These are phyloP conservation scores for Thaleichthys pacificus DNA, from an alignment of 2,797 vertebrate genomes.

Conservation along the genomic window DNA sequence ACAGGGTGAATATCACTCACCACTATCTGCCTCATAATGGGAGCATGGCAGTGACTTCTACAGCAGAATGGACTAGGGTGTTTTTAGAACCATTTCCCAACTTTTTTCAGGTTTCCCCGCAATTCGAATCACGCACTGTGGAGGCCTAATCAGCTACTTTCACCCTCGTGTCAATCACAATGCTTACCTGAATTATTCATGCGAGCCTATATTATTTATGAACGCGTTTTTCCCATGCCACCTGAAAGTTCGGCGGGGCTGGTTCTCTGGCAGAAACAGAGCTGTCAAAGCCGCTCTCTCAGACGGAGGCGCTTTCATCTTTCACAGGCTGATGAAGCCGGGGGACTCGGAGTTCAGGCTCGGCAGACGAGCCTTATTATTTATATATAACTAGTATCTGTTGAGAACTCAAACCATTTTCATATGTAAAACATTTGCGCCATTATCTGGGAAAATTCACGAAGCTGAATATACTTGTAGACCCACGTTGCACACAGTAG, in stretches of 20 bases:
- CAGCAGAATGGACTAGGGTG: conserved; percentile 22
- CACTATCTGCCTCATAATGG: too few relatives aligned
- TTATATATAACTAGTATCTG: conserved; percentile 73
- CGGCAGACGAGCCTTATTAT: conserved; percentile 74
- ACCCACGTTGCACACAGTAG: neutral
- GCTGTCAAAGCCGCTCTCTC: conserved; percentile 74
- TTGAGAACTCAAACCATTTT: conserved; percentile 64
- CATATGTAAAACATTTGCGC: conserved; percentile 65
- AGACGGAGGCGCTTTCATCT: conserved; percentile 62
- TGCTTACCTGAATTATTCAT: conserved; percentile 78
- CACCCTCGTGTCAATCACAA: conserved; percentile 78
- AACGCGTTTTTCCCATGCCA: conserved; percentile 76
- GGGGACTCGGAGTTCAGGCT: conserved; percentile 68
- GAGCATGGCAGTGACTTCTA: neutral
- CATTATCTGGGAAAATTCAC: conserved; percentile 53
- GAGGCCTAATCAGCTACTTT: conserved; percentile 73
- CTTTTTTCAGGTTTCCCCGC: conserved; percentile 56
- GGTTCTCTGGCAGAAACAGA: conserved; percentile 70
- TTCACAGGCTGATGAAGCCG: neutral
- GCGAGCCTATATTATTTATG: conserved; percentile 78
- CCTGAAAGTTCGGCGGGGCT: conserved; percentile 73
- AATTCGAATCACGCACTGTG: conserved; percentile 69
- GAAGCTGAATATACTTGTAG: conserved; percentile 34
- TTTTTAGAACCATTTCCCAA: conserved; percentile 36
- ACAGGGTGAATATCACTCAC: too few relatives aligned